These are phyloP conservation scores for Calliopsis andreniformis DNA, from an alignment of 1,140 invertebrate species.

Conservation along the genomic window DNA sequence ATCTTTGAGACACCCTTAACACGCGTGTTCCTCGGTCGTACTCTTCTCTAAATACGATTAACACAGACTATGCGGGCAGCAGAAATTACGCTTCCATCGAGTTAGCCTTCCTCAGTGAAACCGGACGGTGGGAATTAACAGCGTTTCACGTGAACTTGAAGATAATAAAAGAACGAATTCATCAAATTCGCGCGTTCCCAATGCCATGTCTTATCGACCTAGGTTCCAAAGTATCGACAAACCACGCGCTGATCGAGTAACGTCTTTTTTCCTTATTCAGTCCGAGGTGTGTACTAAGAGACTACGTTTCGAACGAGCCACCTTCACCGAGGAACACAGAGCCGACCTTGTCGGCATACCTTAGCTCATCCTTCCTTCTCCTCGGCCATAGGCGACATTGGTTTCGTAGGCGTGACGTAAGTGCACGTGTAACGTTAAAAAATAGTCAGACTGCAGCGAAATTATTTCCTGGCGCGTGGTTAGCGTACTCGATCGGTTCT, in stretches of 20 bases:
- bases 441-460: neutral
- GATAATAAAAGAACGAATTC: no score
- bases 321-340: no score
- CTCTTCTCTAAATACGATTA: neutral
- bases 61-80: neutral
- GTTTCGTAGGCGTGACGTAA: slow-evolving; percentile 26
- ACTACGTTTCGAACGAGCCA: no score
- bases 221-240: no score
- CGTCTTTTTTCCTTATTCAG: neutral
- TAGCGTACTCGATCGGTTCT: slow-evolving; percentile 16
- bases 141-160: no score
- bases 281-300: no score
- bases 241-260: no score
- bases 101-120: neutral
- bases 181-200: no score
- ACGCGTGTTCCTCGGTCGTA: neutral
- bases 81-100: neutral
- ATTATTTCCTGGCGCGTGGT: neutral
- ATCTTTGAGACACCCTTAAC: no score
- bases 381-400: neutral
- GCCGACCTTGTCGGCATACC: neutral
- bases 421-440: neutral
- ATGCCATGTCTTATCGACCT: no score
- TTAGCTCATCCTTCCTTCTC: slow-evolving; percentile 12
- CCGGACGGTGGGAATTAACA: neutral